Evolutionary conservation across 1,140 invertebrate genomes (phyloP).

Genomic region (Bactericera cockerelli): DNA sequence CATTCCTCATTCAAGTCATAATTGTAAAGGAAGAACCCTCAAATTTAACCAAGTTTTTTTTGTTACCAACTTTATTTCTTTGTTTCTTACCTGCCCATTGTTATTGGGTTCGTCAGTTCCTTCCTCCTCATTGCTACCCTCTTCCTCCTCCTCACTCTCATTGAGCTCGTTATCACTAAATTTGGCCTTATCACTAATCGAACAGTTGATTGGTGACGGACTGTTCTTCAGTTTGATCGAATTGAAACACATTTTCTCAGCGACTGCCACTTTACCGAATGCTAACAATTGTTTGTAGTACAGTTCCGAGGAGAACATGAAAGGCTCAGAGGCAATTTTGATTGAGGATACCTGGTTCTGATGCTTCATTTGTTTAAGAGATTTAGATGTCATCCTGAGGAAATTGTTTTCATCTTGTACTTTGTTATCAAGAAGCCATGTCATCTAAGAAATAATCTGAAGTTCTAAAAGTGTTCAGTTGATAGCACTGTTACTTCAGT

Average conservation of each 20-base stretch:
- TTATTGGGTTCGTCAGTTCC: neutral
- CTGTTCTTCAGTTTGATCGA: neutral
- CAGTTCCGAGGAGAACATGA: slow-evolving; percentile 5
- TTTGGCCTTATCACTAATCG: slow-evolving; percentile 4
- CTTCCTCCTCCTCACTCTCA: neutral
- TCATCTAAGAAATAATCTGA: no score
- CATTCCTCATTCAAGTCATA: no score
- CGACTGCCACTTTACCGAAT: neutral
- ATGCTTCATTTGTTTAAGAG: no score
- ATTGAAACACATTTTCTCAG: slow-evolving; percentile 6
- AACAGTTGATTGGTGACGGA: neutral
- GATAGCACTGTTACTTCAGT: no score
- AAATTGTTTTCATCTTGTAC: no score
- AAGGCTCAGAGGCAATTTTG: neutral
- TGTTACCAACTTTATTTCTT: no score
- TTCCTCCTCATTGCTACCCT: neutral
- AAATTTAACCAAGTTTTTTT: no score
- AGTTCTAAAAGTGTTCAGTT: no score
- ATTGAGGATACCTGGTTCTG: neutral
- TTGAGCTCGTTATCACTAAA: neutral
- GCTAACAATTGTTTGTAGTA: slow-evolving; percentile 4
- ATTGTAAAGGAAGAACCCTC: no score
- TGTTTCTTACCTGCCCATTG: neutral
- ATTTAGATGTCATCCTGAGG: no score
- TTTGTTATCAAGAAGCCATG: no score